Percentiles rank a stretch among this genome's conserved stretches.
These are phyloP conservation scores for Idaea straminata DNA, from an alignment of 2,888 invertebrate species.

Conservation along the genomic window DNA sequence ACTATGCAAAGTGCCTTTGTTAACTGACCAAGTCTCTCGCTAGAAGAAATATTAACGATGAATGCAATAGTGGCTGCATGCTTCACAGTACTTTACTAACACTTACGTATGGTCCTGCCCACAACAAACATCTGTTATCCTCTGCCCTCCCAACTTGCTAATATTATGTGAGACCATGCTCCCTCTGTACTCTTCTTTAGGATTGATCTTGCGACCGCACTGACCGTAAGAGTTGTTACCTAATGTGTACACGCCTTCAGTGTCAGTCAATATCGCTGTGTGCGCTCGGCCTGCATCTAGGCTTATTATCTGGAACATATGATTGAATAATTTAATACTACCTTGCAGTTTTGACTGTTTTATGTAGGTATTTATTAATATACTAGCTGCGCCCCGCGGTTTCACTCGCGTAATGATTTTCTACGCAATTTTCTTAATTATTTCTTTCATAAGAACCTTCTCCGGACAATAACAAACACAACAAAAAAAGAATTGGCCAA, in stretches of 20 bases:
- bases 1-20: no score
- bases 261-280: constrained; percentile 87
- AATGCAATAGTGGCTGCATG: neutral
- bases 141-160: constrained; percentile 80
- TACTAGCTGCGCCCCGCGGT: no score
- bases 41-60: neutral
- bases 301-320: constrained; percentile 47
- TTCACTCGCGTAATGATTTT: no score
- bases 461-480: no score
- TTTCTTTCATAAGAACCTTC: no score
- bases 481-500: no score
- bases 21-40: neutral
- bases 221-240: constrained; percentile 98
- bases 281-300: constrained; percentile 94
- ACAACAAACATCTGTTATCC: constrained; percentile 85
- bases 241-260: constrained; percentile 89
- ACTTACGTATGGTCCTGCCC: constrained; percentile 94
- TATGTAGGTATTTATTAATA: no score
- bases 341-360: no score
- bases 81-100: neutral
- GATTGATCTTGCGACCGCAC: constrained; percentile 90
- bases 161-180: constrained; percentile 85
- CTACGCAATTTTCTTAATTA: no score
- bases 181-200: constrained; percentile 86
- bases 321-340: neutral